Base-by-base conservation (phyloP, 2,888 invertebrate species). In the Rapana venosa region DNA sequence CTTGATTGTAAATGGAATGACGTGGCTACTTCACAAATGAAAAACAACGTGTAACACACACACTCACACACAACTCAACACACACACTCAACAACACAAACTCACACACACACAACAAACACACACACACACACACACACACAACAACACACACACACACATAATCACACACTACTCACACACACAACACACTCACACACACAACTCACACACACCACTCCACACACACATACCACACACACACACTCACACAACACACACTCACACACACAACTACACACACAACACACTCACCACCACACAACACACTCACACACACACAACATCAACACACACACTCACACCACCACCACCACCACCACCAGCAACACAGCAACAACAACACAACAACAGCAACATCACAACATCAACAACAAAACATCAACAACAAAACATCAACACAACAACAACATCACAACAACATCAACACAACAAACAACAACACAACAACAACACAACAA, bases 91-190 rank as follows among this genome's bases (percentile, higher is more conserved):
- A 4, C 2, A 1, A 66, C 66, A 26, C 66, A 66, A 4, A 66
- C 66, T 6, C 66, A 66, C 66, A 66, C 66, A 66, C 26, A 66
- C 66, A 26, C 74, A 0, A 74, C 74, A 74, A n/a, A 74, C 74
- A 74, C 74, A 74, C 74, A 74, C 74, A 74, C 74, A 74, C 74
- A 74, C 74, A 74, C 30, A 74, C 74, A 74, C 74, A 74, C 74
- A 74, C 74, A 26, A n/a, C 6, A 6, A 74, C 74, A 74, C 74
- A 74, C n/a, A 74, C 74, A n/a, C 30, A 6, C n/a, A 11, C 74
- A n/a, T 74, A 26, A 13, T 30, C 74, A n/a, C 13, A 26, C 70
- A 70, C 26, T 22, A 8, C 20, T 8, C 70, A 26, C 22, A 70
- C 70, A 70, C 70, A 70, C 26, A 70, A 26, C 66, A 66, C 66